Evolutionary conservation across 1,140 invertebrate species (phyloP), one percentile per base, ranked within the genome.

Genomic region (Zaprionus kolodkinae): DNA sequence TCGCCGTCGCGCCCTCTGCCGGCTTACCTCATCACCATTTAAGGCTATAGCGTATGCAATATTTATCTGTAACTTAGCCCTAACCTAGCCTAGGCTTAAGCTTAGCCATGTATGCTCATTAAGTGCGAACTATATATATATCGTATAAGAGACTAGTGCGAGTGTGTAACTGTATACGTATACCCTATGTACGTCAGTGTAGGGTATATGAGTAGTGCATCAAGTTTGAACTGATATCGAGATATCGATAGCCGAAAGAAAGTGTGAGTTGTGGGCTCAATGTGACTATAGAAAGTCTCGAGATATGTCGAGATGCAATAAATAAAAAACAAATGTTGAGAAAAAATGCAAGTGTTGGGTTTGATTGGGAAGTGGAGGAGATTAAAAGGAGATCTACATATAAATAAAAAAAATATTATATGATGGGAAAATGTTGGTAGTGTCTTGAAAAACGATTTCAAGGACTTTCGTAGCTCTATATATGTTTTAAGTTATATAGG

Each of bases 11-110:
- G 27, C 45, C 72, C 72, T 79, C 60, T 45, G 72, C 50, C 75
- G 82, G 76, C 84, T 87, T 87, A 87, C 84, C 84, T 87, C 84
- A 87, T 87, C 84, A 87, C 84, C 84, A 88, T 87, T 88, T 87
- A 87, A 87, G 84, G 84, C 84, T 87, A 87, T 87, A 87, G 84
- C 85, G 64, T 88, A 87, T 87, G 84, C 84, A 87, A 87, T 87
- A 87, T 87, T 64, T 82, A 86, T 73, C 61, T 78, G 38, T 76
- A 81, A 72, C 67, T 86, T 69, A 75, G 71, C 48, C 65, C 64
- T 78, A 50, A 50, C 45, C 17, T 65, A 72, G 63, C 68, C 64
- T 67, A 71, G 71, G 64, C 48, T 73, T 80, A 77, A 66, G 73
- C 68, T 56, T 78, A 80, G 62, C 69, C 64, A 76, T 65, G 72